Base-by-base conservation (phyloP, 2,113 vertebrate genomes). In the Herpailurus yagouaroundi region DNA sequence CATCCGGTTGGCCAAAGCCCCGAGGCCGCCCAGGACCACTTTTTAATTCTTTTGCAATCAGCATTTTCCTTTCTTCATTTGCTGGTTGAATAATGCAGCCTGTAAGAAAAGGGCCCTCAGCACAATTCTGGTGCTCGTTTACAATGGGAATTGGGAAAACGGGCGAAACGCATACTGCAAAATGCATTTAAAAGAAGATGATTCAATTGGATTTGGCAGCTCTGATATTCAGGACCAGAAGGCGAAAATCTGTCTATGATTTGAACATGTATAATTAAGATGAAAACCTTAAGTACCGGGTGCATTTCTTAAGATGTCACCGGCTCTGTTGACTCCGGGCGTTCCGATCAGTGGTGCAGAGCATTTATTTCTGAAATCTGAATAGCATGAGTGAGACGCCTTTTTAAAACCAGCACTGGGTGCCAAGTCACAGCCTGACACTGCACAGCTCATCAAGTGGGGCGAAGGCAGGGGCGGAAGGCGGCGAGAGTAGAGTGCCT, bases 161-260 rank as follows among this genome's bases (percentile, higher is more conserved):
- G 71, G 90, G 97, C 45, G 4, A 91, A 97, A 97, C 55, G 63
- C 94, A 89, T 19, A 23, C 95, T 95, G 97, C 97, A 98, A 98
- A 98, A 97, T 92, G 95, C 95, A 95, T 97, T 97, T 97, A 89
- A 97, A 97, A 98, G 96, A 93, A 97, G 96, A 97, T 98, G 97
- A 98, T 98, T 98, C 97, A 97, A 98, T 98, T 98, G 98, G 96
- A 96, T 96, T 98, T 98, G 98, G 98, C 98, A 98, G 98, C 98
- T 98, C 97, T 97, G 96, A 98, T 97, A 98, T 95, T 92, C 98
- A 95, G 96, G 97, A 98, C 97, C 98, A 98, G 98, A 98, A 98
- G 98, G 98, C 97, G 96, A 95, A 97, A 97, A 98, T 98, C 98
- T 98, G 97, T 94, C 97, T 96, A 96, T 97, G 98, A 98, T 97